These are phyloP conservation scores for Channa striata DNA, from an alignment of 2,797 vertebrate species.

Conservation along the genomic window DNA sequence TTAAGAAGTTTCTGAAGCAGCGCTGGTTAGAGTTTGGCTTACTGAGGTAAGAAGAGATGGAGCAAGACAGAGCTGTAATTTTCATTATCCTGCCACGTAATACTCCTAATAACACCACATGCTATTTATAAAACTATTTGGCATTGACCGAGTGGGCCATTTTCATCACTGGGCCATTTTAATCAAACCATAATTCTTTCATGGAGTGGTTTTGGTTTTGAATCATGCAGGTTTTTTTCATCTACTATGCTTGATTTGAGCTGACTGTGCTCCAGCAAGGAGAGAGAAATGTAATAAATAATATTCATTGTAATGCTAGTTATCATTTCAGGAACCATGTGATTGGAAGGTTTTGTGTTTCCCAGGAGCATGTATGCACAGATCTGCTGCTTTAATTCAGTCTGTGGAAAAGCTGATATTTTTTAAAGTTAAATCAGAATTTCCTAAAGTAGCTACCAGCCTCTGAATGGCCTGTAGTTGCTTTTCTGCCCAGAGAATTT, in stretches of 20 bases:
- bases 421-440: too few species aligned
- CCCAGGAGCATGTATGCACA: background rate
- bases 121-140: slow-evolving; percentile 21
- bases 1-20: background rate
- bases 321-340: slow-evolving; percentile 7
- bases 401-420: slow-evolving; percentile 8
- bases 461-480: background rate
- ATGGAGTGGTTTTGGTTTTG: slow-evolving; percentile 19
- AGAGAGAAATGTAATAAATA: slow-evolving; percentile 18
- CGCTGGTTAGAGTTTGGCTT: background rate
- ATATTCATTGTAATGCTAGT: slow-evolving; percentile 10
- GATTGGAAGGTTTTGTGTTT: slow-evolving; percentile 17
- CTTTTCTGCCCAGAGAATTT: slow-evolving; percentile 18
- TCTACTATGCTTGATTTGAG: slow-evolving; percentile 33
- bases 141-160: background rate
- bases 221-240: slow-evolving; percentile 21
- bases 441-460: slow-evolving; percentile 13
- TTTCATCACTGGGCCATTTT: slow-evolving; percentile 30
- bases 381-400: background rate
- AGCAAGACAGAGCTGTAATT: background rate
- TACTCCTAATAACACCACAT: slow-evolving; percentile 16
- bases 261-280: slow-evolving; percentile 28
- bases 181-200: slow-evolving; percentile 37
- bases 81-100: slow-evolving; percentile 30
- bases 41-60: background rate